Base-by-base conservation (phyloP, 2,888 invertebrate genomes). In the Antheraea assamensis region DNA sequence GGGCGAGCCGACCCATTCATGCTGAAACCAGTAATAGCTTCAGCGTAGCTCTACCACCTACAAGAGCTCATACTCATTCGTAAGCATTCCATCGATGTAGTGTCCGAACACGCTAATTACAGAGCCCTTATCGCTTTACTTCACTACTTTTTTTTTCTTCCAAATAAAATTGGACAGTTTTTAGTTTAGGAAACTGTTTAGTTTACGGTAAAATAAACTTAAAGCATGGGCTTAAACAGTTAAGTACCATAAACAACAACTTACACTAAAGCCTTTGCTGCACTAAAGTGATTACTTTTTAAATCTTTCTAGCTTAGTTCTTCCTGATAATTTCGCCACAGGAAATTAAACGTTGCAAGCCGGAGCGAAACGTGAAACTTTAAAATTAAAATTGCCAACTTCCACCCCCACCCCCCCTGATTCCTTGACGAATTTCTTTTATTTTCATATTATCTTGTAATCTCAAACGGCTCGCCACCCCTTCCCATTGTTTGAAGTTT, bases 261-360 rank as follows among this genome's bases (percentile, higher is more conserved):
- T 73, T 42, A 73, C 70, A 70, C 42, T 68, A 68, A 42, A 70
- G 58, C 42, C 58, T 24, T 58, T 35, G 64, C 73, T 78, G 72
- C 73, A 76, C 71, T 73, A 15, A 70, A 85, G 52, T 52, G 73
- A 55, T 70, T 73, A 58, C 73, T 73, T 73, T 87, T 88, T 83
- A 87, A 90, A 88, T 81, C 82, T 82, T 78, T 83, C 84, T 81
- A 83, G 83, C 85, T 88, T 86, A 90, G 88, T 88, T 86, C 86
- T 85, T 85, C 86, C 87, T 88, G 88, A 90, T 92, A 89, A 91
- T 90, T 90, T 87, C 87, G 84, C 81, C 78, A 76, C 84, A 91
- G 92, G 92, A 92, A 92, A 92, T 92, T 92, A 92, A 92, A 92
- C 90, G 88, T 86, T 88, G 89, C 88, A 85, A 84, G 84, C 88